Base-by-base conservation (phyloP, 2,888 invertebrate genomes). In the Unio pictorum region DNA sequence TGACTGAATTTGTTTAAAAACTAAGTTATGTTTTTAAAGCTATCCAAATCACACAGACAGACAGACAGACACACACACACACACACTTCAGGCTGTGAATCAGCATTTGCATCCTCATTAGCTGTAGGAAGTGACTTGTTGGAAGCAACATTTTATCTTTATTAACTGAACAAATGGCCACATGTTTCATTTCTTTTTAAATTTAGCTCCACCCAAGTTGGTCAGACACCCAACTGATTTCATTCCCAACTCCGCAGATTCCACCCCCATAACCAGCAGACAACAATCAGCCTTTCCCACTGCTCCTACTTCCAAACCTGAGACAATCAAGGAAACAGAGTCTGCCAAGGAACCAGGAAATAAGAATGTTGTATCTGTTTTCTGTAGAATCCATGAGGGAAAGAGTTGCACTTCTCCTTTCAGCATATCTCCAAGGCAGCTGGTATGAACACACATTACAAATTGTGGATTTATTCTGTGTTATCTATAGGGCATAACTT, bases 181-280 rank as follows among this genome's bases (percentile, higher is more conserved):
- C 45, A 45, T 45, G 54, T 59, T 23, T 61, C 28, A 30, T 30
- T 55, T 28, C 61, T 17, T 23, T 54, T n/a, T 64, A 3, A 66
- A 73, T 74, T 20, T 79, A 85, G 84, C 74, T 28, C 82, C 81
- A 3, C 67, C 67, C 11, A 74, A 70, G 3, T 55, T 74, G 1
- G 66, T 71, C 18, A 72, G 84, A 26, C 72, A 74, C 5, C 82
- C 84, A 15, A 84, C 86, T 28, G 86, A 86, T 57, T 73, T 76
- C 18, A 82, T 87, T n/a, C 84, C 83, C 3, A 74, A 87, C 77
- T 83, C 87, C 7, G 81, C 82, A 4, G 86, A 85, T 68, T 80
- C 86, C 2, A 80, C 83, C 15, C 81, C 81, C 1, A 64, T 69
- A 8, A 62, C 72, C 11, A 82, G 80, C 59, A 62, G 81, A 4